Conservation (phyloP, 2,888 invertebrate species). For the Isotomurus palustris region DNA sequence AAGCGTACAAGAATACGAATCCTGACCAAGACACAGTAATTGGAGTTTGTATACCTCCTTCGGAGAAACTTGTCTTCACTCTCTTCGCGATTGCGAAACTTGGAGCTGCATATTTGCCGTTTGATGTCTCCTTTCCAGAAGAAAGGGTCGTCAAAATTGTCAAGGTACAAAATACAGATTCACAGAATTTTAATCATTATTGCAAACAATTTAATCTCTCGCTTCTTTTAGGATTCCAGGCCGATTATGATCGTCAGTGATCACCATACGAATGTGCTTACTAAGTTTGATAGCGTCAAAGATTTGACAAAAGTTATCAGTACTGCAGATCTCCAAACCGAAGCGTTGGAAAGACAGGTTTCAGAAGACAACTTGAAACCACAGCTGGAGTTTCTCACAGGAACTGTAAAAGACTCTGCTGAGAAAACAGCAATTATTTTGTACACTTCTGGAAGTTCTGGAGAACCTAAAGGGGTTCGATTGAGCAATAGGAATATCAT, state of each 20-base stretch:
- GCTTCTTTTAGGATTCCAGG: constrained; percentile 57
- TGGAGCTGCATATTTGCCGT: constrained; percentile 77
- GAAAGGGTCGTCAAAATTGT: constrained; percentile 71
- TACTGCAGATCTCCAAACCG: constrained; percentile 16
- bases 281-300: constrained; percentile 35
- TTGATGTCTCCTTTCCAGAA: constrained; percentile 68
- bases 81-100: constrained; percentile 73
- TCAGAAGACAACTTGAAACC: background rate
- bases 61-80: constrained; percentile 62
- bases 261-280: constrained; percentile 54
- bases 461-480: constrained; percentile 59
- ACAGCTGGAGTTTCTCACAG: background rate
- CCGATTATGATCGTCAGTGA: constrained; percentile 68
- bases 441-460: constrained; percentile 65
- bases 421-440: constrained; percentile 64
- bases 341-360: background rate
- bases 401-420: background rate
- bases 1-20: constrained; percentile 50
- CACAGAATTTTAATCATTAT: background rate
- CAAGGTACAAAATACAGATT: constrained; percentile 44
- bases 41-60: constrained; percentile 74
- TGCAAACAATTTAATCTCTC: background rate
- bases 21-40: constrained; percentile 68
- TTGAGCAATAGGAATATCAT: constrained; percentile 68
- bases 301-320: constrained; percentile 17